Evolutionary conservation across 2,888 invertebrate genomes (phyloP), one percentile per base, ranked within the genome.

Genomic region (Drosophila antonietae): DNA sequence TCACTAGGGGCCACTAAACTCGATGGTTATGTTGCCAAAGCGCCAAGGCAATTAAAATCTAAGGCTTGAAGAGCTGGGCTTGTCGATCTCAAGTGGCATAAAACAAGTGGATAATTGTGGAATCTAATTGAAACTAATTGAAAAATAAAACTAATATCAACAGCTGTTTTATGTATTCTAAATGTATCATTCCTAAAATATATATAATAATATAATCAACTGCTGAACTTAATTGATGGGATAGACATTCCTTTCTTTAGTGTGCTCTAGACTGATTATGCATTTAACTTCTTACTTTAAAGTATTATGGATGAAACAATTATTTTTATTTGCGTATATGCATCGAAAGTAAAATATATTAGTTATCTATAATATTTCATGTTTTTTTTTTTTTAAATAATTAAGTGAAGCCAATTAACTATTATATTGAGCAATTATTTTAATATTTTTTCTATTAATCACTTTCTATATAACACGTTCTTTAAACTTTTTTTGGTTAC

Each of bases 1-100:
- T 67, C 46, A 33, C 49, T 39, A 14, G 15, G 47, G 35, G 44
- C 33, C 59, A 61, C 41, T 58, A 35, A 55, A 46, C 63, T 52
- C 66, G 58, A 47, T 56, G 39, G 53, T 53, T 49, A 18, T 39
- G 23, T 57, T 73, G 10, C 73, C 49, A 44, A 20, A 58, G 15
- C 35, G 35, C 33, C 20, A 18, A 28, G 39, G 28, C 56, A 52
- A 37, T 37, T 52, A 52, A n/a, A 35, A 33, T 41, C 23, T 5
- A 44, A 60, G 10, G 14, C 47, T 39, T 43, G 28, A 47, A 28
- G 47, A 39, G 53, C 3, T 51, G 1, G 14, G 4, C 31, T 51
- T 35, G 18, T 35, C 53, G 23, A 37, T n/a, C 53, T 39, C 37
- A 53, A 53, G 39, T 35, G 37, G 20, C 35, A 20, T 15, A 14